Conservation (phyloP, 2,113 vertebrate genomes). For the Calyptomena viridis region DNA sequence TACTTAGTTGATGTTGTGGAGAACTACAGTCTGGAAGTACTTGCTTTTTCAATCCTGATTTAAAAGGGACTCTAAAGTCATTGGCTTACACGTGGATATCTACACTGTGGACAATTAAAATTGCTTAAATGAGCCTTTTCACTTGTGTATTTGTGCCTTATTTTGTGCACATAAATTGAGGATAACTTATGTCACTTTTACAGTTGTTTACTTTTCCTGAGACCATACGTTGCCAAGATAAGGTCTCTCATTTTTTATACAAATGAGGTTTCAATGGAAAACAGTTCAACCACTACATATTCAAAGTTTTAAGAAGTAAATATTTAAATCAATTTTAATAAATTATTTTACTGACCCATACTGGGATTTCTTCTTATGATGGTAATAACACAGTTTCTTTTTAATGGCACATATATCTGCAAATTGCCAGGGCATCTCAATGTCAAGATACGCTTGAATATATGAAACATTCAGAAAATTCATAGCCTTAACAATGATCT, state of each 20-base stretch:
- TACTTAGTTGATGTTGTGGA: neutral
- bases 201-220: neutral
- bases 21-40: neutral
- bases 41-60: neutral
- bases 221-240: neutral
- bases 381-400: neutral
- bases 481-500: neutral
- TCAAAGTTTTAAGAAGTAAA: neutral
- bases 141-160: neutral
- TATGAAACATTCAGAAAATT: neutral
- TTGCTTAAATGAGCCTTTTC: neutral
- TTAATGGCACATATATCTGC: neutral
- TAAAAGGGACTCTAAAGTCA: neutral
- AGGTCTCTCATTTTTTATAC: neutral
- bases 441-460: neutral
- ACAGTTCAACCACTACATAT: neutral
- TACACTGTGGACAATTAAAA: neutral
- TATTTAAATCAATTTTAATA: neutral
- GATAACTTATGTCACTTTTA: neutral
- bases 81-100: neutral
- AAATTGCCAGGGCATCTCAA: neutral
- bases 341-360: neutral
- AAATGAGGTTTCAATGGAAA: neutral
- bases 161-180: neutral
- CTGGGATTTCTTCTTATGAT: accelerated